phyloP scores from a whole-genome alignment of 1,140 invertebrate species.

The Brevipalpus yothersi region DNA sequence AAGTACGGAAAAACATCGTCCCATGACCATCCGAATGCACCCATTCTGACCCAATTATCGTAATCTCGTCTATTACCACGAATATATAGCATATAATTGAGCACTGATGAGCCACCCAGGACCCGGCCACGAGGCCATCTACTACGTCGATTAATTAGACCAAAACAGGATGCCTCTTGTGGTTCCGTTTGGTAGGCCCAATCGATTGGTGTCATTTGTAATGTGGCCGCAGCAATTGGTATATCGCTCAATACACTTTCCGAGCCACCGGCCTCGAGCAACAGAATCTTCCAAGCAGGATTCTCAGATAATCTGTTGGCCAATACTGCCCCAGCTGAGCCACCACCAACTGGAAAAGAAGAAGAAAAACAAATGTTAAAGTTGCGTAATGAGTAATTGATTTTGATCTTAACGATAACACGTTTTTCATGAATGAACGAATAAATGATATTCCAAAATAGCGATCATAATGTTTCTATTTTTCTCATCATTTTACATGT shows the following conservation, averaged over 20 bases:
- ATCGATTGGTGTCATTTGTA: conserved; percentile 54
- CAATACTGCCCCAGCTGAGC: conserved; percentile 53
- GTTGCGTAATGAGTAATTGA: too few relatives aligned
- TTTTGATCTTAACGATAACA: too few relatives aligned
- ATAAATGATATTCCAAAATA: too few relatives aligned
- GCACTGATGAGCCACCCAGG: conserved; percentile 51
- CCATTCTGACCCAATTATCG: conserved; percentile 61
- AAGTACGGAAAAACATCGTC: conserved; percentile 67
- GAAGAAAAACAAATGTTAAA: background rate
- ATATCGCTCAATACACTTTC: conserved; percentile 71
- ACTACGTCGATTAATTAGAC: conserved; percentile 12
- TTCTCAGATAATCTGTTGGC: conserved; percentile 32
- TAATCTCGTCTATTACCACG: conserved; percentile 81
- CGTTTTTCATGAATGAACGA: too few relatives aligned
- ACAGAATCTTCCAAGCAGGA: conserved; percentile 28
- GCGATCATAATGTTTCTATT: too few relatives aligned
- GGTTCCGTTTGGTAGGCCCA: conserved; percentile 63
- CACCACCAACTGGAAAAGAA: conserved; percentile 42
- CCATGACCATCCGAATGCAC: conserved; percentile 77
- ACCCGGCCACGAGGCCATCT: conserved; percentile 35
- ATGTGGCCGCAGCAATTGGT: conserved; percentile 53
- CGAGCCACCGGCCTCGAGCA: conserved; percentile 43
- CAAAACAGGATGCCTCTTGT: conserved; percentile 53
- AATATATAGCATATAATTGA: conserved; percentile 94
- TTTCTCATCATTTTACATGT: too few relatives aligned